Percentiles rank a stretch among this genome's conserved stretches.
phyloP scores from a whole-genome alignment of 2,888 invertebrate genomes.

The Dendrolimus pini region DNA sequence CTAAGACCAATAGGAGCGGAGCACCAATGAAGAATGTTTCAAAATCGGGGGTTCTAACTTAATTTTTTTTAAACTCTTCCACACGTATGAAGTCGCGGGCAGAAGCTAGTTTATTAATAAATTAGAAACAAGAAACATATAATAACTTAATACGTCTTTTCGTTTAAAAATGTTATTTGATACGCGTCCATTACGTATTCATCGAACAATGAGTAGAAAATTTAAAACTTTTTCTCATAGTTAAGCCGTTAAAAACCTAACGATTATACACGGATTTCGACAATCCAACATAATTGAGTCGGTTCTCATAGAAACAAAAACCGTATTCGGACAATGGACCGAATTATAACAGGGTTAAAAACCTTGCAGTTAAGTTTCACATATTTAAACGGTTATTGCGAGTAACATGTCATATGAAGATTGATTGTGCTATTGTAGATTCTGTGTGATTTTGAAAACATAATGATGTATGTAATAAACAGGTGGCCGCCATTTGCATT shows the following conservation, averaged over 20 bases:
- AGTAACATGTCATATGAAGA: slow-evolving; percentile 64
- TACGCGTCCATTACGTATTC: slow-evolving; percentile 35
- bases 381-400: slow-evolving; percentile 67
- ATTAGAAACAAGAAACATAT: too few relatives aligned
- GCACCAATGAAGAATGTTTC: too few relatives aligned
- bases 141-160: too few relatives aligned
- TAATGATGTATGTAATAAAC: background rate
- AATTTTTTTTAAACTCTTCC: too few relatives aligned
- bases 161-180: slow-evolving; percentile 5
- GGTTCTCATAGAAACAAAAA: slow-evolving; percentile 72
- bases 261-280: slow-evolving; percentile 70
- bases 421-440: slow-evolving; percentile 56
- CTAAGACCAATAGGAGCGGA: too few relatives aligned
- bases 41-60: too few relatives aligned
- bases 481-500: background rate
- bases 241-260: slow-evolving; percentile 67
- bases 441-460: slow-evolving; percentile 22
- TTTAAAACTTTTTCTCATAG: slow-evolving; percentile 62
- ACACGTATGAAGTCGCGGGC: too few relatives aligned
- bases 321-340: slow-evolving; percentile 66
- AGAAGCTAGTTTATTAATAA: too few relatives aligned
- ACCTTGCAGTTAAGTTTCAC: slow-evolving; percentile 62
- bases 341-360: slow-evolving; percentile 68
- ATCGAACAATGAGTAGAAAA: slow-evolving; percentile 61
- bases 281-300: slow-evolving; percentile 60